A percentile compares a stretch with the other conserved stretches of the same genome.
These are phyloP conservation scores for Chloroceryle inda DNA, from an alignment of 2,797 vertebrate genomes.

Conservation along the genomic window DNA sequence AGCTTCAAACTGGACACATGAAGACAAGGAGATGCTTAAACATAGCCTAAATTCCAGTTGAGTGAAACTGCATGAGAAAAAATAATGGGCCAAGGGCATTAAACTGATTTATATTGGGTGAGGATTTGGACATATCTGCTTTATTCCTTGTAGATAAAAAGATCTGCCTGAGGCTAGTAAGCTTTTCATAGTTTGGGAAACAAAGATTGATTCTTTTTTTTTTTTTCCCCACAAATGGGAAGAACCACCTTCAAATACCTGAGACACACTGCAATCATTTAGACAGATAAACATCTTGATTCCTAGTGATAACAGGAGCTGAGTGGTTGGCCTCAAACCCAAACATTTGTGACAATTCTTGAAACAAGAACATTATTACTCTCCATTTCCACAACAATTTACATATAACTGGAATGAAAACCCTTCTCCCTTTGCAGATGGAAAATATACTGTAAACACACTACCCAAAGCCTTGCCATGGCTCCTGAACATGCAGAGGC, in stretches of 20 bases:
- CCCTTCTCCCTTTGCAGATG: not conserved
- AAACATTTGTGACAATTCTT: not conserved
- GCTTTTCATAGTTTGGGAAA: conserved; percentile 38
- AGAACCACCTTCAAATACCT: conserved; percentile 52
- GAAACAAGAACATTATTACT: not conserved
- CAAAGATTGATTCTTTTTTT: not conserved
- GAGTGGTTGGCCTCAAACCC: conserved; percentile 47
- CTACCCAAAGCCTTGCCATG: not conserved
- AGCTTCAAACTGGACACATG: not conserved
- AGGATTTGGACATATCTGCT: conserved; percentile 1
- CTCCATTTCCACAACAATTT: conserved; percentile 42
- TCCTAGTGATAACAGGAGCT: conserved; percentile 19
- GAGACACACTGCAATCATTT: conserved; percentile 41
- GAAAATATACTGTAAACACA: not conserved
- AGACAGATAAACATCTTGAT: conserved; percentile 63
- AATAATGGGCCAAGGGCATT: not conserved
- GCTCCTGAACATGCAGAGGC: accelerated
- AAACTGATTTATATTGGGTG: conserved; percentile 13
- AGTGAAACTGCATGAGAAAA: not conserved
- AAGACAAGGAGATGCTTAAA: not conserved
- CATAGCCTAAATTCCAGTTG: not conserved
- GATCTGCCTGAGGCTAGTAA: conserved; percentile 10
- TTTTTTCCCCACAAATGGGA: not conserved
- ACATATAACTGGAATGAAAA: conserved; percentile 15
- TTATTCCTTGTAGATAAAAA: conserved; percentile 42